Percentiles rank a stretch among this genome's conserved stretches.
Conservation (phyloP, 2,888 invertebrate genomes). For the Drepanosiphum platanoidis region DNA sequence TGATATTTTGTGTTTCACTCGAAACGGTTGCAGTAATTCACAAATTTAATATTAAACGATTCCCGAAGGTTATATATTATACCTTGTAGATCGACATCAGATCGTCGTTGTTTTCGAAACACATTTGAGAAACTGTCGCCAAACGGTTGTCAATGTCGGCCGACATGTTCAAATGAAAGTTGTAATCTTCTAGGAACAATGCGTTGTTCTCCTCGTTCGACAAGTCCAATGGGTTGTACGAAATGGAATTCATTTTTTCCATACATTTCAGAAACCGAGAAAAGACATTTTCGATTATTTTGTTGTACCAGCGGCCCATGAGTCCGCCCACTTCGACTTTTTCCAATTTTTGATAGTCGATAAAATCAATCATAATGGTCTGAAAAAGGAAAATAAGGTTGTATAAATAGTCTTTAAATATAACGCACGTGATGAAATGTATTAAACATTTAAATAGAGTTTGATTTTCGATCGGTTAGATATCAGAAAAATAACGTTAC, state of each 20-base stretch:
- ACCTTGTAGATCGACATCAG: constrained; percentile 42
- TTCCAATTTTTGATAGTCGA: constrained; percentile 54
- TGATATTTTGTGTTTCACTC: not conserved
- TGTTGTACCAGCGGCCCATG: constrained; percentile 23
- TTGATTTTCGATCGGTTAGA: no score
- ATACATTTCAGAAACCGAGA: not conserved
- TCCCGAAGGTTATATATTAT: not conserved
- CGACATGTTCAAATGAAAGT: not conserved
- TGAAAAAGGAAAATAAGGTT: constrained; percentile 14
- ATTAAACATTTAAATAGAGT: no score
- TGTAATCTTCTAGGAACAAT: constrained; percentile 35
- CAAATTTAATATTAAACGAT: not conserved
- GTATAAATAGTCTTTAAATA: no score
- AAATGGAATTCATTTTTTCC: constrained; percentile 25
- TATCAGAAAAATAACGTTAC: no score
- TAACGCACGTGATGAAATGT: not conserved
- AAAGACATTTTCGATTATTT: not conserved
- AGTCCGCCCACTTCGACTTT: constrained; percentile 52
- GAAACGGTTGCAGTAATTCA: not conserved
- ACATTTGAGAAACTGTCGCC: constrained; percentile 5
- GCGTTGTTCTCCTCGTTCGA: not conserved
- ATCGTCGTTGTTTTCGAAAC: constrained; percentile 28
- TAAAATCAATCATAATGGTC: constrained; percentile 6
- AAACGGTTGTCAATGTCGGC: constrained; percentile 41
- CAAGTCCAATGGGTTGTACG: constrained; percentile 45